These are phyloP conservation scores for Sula dactylatra DNA, from an alignment of 2,113 vertebrate genomes.

Conservation along the genomic window DNA sequence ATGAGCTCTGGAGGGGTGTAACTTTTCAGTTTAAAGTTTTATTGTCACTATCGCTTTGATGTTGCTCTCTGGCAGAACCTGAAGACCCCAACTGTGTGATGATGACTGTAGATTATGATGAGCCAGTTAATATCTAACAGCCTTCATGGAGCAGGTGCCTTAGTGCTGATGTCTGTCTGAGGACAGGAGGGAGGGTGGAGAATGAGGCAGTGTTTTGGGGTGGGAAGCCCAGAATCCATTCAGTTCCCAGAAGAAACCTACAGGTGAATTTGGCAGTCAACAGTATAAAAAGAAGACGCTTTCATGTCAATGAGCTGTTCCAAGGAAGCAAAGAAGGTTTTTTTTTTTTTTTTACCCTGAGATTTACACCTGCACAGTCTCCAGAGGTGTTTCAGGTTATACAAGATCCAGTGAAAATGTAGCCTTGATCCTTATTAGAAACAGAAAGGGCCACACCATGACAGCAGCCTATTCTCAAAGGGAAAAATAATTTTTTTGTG, in stretches of 20 bases:
- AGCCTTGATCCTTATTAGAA: background rate
- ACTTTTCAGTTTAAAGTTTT: background rate
- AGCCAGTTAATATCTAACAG: background rate
- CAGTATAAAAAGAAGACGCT: background rate
- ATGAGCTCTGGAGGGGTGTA: background rate
- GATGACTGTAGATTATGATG: background rate
- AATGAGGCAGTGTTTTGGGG: background rate
- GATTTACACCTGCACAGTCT: background rate
- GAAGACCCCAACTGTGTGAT: background rate
- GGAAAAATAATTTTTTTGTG: background rate
- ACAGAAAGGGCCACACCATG: background rate
- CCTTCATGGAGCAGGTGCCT: background rate
- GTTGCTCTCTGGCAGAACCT: background rate
- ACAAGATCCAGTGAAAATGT: background rate
- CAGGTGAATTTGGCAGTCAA: background rate
- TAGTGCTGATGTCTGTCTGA: background rate
- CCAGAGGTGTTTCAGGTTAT: background rate
- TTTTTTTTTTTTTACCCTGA: accelerated
- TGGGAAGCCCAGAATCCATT: background rate
- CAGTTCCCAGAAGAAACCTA: background rate
- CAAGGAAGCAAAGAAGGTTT: background rate
- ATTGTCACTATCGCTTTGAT: background rate
- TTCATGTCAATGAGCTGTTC: background rate
- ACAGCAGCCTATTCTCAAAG: background rate
- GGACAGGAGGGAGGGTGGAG: background rate